Conservation (phyloP, 2,797 vertebrate species). For the Hybognathus amarus region DNA sequence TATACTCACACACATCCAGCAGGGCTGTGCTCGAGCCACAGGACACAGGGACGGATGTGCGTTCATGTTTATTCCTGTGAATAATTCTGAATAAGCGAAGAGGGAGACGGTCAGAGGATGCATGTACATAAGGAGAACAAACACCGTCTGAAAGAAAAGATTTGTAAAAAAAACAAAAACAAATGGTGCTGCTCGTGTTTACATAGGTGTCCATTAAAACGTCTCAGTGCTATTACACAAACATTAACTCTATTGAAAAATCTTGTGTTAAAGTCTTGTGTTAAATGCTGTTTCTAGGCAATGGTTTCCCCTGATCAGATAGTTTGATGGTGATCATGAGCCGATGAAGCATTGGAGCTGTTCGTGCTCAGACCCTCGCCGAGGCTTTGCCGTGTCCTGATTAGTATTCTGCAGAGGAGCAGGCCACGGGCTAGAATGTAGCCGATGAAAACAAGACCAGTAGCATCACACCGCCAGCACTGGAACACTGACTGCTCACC, state of each 20-base stretch:
- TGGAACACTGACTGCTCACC: constrained; percentile 46
- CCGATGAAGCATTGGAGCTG: neutral
- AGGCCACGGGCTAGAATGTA: constrained; percentile 78
- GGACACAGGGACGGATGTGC: constrained; percentile 56
- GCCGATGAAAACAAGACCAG: constrained; percentile 64
- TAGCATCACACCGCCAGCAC: constrained; percentile 46
- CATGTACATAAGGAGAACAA: neutral
- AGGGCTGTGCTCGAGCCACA: constrained; percentile 5
- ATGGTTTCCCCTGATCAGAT: neutral
- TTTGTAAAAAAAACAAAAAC: too few relatives aligned
- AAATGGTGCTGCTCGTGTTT: too few relatives aligned
- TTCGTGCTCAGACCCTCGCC: constrained; percentile 54
- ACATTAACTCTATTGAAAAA: neutral
- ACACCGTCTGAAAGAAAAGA: neutral
- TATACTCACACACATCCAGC: neutral
- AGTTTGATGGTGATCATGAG: neutral
- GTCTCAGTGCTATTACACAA: neutral
- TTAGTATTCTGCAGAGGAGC: constrained; percentile 78
- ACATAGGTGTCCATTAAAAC: neutral
- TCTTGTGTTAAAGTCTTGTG: neutral
- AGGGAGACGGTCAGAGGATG: neutral
- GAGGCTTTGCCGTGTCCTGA: constrained; percentile 72
- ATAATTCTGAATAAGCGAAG: constrained; percentile 66
- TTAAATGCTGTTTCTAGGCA: neutral
- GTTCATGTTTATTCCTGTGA: constrained; percentile 70